Evolutionary conservation across 2,113 vertebrate genomes (phyloP), one percentile per base, ranked within the genome.

Genomic region (Nesoenas mayeri): DNA sequence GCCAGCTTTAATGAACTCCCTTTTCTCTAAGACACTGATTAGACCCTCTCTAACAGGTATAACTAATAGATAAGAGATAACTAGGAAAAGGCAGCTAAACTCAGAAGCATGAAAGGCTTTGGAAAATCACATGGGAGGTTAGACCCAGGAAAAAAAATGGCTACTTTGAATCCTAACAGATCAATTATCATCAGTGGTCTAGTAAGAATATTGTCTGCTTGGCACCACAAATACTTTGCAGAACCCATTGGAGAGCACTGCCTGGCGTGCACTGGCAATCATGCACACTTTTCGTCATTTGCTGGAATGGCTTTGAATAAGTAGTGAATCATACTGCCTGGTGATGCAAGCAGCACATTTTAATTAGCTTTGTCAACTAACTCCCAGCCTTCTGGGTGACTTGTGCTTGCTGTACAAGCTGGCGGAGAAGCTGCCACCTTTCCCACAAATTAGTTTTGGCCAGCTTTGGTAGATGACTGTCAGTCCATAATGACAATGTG

Each of bases 181-280:
- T 51, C 21, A 74, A 29, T 54, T 85, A 20, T 18, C 64, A 47
- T 47, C 47, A 65, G 15, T 50, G 31, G 12, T 62, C 40, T 42
- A 70, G 13, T 24, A 44, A 56, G 32, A 94, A 18, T 62, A 32
- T n/a, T 54, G 12, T 48, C 54, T 62, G 7, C 28, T 70, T 83
- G 5, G 3, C 47, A 26, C 14, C 24, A 40, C 11, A 44, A 69
- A 66, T 65, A 28, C 44, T 77, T 73, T 53, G 60, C 67, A 60
- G 20, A 86, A 77, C 28, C 11, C 32, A 20, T 8, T 88, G 36
- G 22, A 91, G 54, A 80, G 20, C 15, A 29, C 31, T 77, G 19
- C 22, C n/a, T 75, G 58, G 13, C 6, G 1, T 28, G 10, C 1
- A 0, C 21, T 6, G 89, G 38, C 40, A 60, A 3, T 50, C 5